These are phyloP conservation scores for Polydrusus pterygomalis DNA, from an alignment of 2,888 invertebrate species.

Conservation along the genomic window DNA sequence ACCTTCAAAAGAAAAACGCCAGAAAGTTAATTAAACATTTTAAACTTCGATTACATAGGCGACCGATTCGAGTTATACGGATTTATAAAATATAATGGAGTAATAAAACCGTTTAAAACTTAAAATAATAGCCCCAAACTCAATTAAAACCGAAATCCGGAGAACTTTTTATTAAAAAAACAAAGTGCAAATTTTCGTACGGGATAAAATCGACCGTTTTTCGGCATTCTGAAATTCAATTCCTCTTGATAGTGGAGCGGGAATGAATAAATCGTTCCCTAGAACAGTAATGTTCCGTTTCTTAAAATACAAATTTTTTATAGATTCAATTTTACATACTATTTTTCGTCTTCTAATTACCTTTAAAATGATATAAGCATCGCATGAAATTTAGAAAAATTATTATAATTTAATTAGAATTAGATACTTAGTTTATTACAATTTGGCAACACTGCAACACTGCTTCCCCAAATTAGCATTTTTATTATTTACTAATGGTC, in stretches of 20 bases:
- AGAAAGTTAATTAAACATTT: slow-evolving; percentile 8
- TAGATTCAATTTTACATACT: too few species aligned
- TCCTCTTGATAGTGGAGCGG: slow-evolving; percentile 15
- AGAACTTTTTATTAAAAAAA: slow-evolving; percentile 21
- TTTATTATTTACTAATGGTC: too few species aligned
- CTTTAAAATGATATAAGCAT: too few species aligned
- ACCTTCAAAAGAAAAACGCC: background rate
- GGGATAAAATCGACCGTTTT: slow-evolving; percentile 22
- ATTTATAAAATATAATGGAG: slow-evolving; percentile 26
- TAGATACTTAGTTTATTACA: too few species aligned
- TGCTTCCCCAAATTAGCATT: too few species aligned
- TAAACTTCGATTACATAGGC: background rate
- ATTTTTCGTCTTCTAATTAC: too few species aligned
- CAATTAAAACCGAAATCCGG: slow-evolving; percentile 32
- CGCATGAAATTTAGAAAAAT: too few species aligned
- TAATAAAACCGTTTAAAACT: slow-evolving; percentile 40
- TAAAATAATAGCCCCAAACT: slow-evolving; percentile 39
- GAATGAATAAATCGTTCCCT: background rate
- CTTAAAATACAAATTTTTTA: too few species aligned
- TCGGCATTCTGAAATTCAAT: slow-evolving; percentile 25
- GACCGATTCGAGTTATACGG: slow-evolving; percentile 12
- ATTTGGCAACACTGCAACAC: too few species aligned
- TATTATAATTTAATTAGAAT: too few species aligned
- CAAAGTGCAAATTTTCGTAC: slow-evolving; percentile 25
- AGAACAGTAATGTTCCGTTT: background rate